Conservation (phyloP, 2,797 vertebrate genomes). For the Carcharodon carcharias region DNA sequence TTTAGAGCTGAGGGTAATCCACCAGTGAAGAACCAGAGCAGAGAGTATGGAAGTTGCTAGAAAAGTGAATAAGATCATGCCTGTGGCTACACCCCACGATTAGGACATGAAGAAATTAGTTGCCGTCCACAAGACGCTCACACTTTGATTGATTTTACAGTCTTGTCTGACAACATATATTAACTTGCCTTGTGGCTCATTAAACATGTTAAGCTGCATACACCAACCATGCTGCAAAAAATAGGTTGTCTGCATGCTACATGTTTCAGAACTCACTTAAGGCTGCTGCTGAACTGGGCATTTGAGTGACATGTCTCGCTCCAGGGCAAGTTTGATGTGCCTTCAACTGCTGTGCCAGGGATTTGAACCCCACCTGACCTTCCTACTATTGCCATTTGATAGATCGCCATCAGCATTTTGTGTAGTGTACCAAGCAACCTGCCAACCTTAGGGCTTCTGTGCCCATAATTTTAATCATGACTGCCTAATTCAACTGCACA, state of each 20-base stretch:
- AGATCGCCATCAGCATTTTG: too few relatives aligned
- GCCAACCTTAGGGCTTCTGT: too few relatives aligned
- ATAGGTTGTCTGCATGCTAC: not conserved
- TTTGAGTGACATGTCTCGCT: too few relatives aligned
- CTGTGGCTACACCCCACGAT: not conserved
- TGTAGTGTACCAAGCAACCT: too few relatives aligned
- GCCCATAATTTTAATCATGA: too few relatives aligned
- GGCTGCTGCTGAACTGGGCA: too few relatives aligned
- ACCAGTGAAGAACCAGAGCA: not conserved
- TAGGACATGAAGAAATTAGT: not conserved
- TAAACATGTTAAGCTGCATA: not conserved
- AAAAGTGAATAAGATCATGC: not conserved
- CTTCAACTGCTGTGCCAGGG: too few relatives aligned
- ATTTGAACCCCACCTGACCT: too few relatives aligned
- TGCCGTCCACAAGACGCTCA: not conserved
- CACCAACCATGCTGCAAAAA: not conserved
- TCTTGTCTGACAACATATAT: not conserved
- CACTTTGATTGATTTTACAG: not conserved
- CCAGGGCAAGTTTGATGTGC: too few relatives aligned
- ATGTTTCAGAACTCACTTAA: too few relatives aligned
- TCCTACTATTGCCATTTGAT: too few relatives aligned
- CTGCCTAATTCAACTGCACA: too few relatives aligned
- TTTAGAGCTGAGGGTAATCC: not conserved
- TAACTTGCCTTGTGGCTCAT: not conserved
- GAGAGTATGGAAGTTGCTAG: not conserved